Evolutionary conservation across 2,113 vertebrate species (phyloP), one percentile per base, ranked within the genome.

Genomic region (Mormoops blainvillei): DNA sequence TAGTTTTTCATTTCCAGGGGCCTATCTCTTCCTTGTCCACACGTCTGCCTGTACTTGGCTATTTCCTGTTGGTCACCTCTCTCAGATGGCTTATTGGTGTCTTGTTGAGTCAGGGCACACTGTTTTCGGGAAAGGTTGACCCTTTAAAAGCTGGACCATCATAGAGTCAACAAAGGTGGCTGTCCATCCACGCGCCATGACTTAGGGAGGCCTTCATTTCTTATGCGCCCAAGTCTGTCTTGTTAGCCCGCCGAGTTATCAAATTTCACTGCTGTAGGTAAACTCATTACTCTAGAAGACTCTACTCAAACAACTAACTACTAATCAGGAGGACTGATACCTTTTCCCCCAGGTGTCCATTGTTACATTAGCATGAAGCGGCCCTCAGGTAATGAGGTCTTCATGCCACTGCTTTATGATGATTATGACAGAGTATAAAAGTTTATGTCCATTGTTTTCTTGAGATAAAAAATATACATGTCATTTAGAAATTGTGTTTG

Each of bases 21-120:
- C 18, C 5, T 3, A 20, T 13, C 0, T 7, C 7, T 4, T 19
- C 22, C 38, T 18, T 0, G 0, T 4, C 58, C 5, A 2, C 1
- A 2, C 28, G 7, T n/a, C 6, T 5, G 31, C 41, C 20, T 52
- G 16, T 3, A 0, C 20, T 18, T 2, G 31, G 54, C 77, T 12
- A 0, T 15, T 0, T 56, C 12, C 31, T 65, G 3, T 5, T 7
- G 4, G 22, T n/a, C 7, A 0, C 19, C 3, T 45, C 26, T 61
- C 26, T 65, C 45, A 7, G 87, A 11, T 31, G 12, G 7, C n/a
- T 6, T 22, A 8, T 16, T 4, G 16, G n/a, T 8, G 15, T 58
- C 52, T 4, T 1, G 38, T 5, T 20, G 12, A 26, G 19, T 5
- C 3, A 16, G 63, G 48, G 10, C 10, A 1, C 3, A 4, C 41